Conservation (phyloP, 2,888 invertebrate genomes). For the Minunthozetes semirufus region DNA sequence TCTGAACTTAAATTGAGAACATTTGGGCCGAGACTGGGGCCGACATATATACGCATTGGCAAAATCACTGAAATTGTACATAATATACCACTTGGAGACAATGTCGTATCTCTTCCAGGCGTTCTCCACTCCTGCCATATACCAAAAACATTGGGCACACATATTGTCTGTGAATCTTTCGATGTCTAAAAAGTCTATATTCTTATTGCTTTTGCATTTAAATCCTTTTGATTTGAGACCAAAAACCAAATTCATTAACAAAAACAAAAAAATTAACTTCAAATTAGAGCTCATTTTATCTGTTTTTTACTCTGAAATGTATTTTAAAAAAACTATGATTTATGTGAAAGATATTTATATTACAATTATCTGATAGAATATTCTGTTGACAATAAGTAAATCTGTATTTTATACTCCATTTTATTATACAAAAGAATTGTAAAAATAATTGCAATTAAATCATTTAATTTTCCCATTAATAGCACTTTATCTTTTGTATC, state of each 20-base stretch:
- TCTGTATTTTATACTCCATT: no score
- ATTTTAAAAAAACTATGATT: no score
- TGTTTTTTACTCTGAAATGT: background rate
- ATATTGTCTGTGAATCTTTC: slow-evolving; percentile 36
- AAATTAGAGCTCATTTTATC: background rate
- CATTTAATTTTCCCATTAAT: no score
- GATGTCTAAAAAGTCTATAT: slow-evolving; percentile 30
- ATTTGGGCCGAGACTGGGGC: slow-evolving; percentile 6
- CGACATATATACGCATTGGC: slow-evolving; percentile 29
- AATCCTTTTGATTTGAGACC: background rate
- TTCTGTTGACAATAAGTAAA: no score
- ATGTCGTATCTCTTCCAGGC: slow-evolving; percentile 22
- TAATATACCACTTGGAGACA: slow-evolving; percentile 31
- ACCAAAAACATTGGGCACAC: slow-evolving; percentile 38
- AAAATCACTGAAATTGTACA: slow-evolving; percentile 32
- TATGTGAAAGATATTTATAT: no score
- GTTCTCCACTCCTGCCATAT: slow-evolving; percentile 35
- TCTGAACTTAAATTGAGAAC: slow-evolving; percentile 24
- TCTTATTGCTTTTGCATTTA: slow-evolving; percentile 33
- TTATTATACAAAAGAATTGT: no score
- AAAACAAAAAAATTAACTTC: background rate
- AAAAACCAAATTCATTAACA: background rate
- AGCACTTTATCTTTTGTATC: no score
- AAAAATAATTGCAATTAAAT: no score
- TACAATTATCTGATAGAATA: no score